Evolutionary conservation across 2,113 vertebrate genomes (phyloP).

Genomic region (Oreochromis spilurus): DNA sequence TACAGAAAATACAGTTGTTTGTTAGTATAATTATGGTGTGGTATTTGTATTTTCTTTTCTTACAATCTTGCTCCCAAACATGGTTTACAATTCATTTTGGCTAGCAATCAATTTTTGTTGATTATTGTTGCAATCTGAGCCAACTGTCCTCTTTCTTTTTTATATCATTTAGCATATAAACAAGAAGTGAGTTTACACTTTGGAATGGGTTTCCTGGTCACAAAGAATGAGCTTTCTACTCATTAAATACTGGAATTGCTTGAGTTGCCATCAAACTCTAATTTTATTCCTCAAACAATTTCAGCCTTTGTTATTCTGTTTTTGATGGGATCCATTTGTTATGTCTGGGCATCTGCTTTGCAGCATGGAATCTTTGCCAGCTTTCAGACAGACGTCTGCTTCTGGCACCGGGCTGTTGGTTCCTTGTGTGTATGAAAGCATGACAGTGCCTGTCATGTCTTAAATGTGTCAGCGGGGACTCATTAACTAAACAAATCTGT

Average conservation of each 20-base stretch:
- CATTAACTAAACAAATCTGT: constrained; percentile 69
- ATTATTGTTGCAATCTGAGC: background rate
- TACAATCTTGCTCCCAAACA: background rate
- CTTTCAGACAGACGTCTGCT: constrained; percentile 51
- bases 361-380: constrained; percentile 43
- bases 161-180: constrained; percentile 2
- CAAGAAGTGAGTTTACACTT: background rate
- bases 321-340: constrained; percentile 49
- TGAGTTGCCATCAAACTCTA: constrained; percentile 15
- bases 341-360: constrained; percentile 52
- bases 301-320: constrained; percentile 29
- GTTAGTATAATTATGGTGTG: background rate
- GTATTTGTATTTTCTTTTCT: background rate
- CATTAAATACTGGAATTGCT: constrained; percentile 8
- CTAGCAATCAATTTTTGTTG: background rate
- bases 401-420: constrained; percentile 49
- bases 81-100: background rate
- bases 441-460: constrained; percentile 60
- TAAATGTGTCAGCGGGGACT: constrained; percentile 67
- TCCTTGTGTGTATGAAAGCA: constrained; percentile 51
- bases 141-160: background rate
- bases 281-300: constrained; percentile 31
- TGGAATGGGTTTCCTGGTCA: background rate
- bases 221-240: background rate
- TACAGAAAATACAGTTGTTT: background rate